Evolutionary conservation across 2,797 vertebrate genomes (phyloP), one percentile per base, ranked within the genome.

Genomic region (Anguilla pacifica): DNA sequence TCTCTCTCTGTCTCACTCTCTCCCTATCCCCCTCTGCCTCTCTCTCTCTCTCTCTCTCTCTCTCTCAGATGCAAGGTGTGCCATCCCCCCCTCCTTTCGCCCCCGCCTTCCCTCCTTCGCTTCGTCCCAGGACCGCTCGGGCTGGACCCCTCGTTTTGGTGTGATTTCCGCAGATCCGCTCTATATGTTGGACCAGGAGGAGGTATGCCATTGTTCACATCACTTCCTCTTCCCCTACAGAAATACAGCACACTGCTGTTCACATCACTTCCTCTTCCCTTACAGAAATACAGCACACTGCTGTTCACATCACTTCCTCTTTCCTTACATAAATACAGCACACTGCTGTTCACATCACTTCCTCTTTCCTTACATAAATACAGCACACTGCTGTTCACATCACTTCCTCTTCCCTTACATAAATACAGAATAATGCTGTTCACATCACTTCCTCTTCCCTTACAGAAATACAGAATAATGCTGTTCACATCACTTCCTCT

Each of bases 181-280:
- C 96, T 98, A 97, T 96, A 98, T 99, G 97, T 97, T 99, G 96
- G 98, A 99, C 95, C 97, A 98, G 95, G 98, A 98, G 53, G 98
- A 99, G 97, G 98, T 98, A 96, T 19, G 28, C 31, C 31, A 31
- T 70, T 46, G 39, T 25, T 31, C 70, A 10, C n/a, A 28, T n/a
- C 25, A 5, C 5, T 28, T 2, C 72, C 72, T 4, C 35, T 0
- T 13, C 70, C 10, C 70, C 0, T 28, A 74, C 70, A 11, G 6
- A 35, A 7, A 35, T 9, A 35, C 10, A 28, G n/a, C n/a, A 70
- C 31, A 70, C 9, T 9, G 5, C 4, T 28, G 25, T 5, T 28
- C 49, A 51, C 49, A 51, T 4, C 49, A 51, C 49, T 51, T 51
- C 9, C 35, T 35, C 35, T 35, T 35, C 35, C 35, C 35, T 35